Evolutionary conservation across 2,113 vertebrate species (phyloP), one percentile per base, ranked within the genome.

Genomic region (Thymallus thymallus): DNA sequence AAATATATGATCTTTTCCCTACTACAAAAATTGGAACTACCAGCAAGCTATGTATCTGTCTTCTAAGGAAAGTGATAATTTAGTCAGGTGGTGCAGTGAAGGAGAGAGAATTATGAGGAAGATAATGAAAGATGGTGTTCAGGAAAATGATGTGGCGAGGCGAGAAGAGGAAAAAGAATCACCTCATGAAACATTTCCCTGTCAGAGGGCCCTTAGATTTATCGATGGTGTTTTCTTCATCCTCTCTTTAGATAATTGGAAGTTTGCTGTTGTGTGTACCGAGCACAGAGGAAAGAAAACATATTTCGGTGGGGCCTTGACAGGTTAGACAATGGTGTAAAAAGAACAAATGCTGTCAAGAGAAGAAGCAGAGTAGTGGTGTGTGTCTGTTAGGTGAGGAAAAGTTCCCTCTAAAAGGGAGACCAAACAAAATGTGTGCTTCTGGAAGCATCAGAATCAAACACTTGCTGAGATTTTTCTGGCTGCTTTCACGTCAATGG

Each of bases 171-270:
- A 26, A 35, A 60, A 41, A 60, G 68, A 66, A 80, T 61, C 73
- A 72, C 67, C 75, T 71, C 65, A 84, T 77, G 80, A 86, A 87
- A 84, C 83, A 76, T 80, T 62, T 80, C 68, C 51, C 76, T 90
- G 87, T 88, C 89, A 85, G 78, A 83, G 74, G 71, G 68, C 68
- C 73, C 78, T 84, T 81, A 84, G 84, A 89, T 90, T 88, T 85
- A 88, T 87, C 85, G 81, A 85, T 76, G 73, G 58, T 55, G 61
- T 68, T 82, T 81, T 88, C 74, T 82, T 79, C 75, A 75, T 45
- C 65, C 80, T 83, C 78, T 88, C 80, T 85, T 85, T 84, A 81
- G 76, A 85, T 91, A 89, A 93, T 91, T 92, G 87, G 87, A 85
- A 80, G 75, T 82, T 67, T 80, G 80, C 35, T 75, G 73, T 46